Evolutionary conservation across 2,888 invertebrate genomes (phyloP).

Genomic region (Helicoverpa assulta): DNA sequence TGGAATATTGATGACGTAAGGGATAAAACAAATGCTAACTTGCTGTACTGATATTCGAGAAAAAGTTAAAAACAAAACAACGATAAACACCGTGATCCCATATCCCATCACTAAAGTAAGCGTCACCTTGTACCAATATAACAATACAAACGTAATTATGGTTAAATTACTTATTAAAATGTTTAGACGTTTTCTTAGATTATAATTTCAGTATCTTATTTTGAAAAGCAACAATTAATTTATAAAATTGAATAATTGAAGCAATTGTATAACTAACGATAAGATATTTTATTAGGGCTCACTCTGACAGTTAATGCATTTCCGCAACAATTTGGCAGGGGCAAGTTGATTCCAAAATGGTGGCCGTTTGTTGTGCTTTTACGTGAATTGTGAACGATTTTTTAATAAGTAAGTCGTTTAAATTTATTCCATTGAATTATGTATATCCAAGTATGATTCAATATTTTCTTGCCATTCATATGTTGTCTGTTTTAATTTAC

Average conservation of each 20-base stretch:
- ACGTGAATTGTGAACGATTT: constrained; percentile 76
- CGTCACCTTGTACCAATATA: constrained; percentile 74
- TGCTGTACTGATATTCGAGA: background rate
- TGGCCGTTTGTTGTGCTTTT: constrained; percentile 90
- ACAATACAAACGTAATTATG: constrained; percentile 17
- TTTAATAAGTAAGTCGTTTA: constrained; percentile 67
- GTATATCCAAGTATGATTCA: background rate
- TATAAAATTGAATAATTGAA: rapidly evolving
- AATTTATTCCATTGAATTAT: constrained; percentile 13
- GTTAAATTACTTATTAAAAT: constrained; percentile 9
- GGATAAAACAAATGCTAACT: constrained; percentile 23
- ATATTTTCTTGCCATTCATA: background rate
- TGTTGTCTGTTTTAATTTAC: constrained; percentile 13
- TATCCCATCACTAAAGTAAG: constrained; percentile 63
- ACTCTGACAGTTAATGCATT: constrained; percentile 65
- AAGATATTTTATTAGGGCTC: constrained; percentile 16
- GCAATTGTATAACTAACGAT: background rate
- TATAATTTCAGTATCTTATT: too few relatives aligned
- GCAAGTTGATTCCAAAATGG: constrained; percentile 89
- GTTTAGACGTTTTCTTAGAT: background rate
- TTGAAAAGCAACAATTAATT: constrained; percentile 1
- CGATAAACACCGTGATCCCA: constrained; percentile 40
- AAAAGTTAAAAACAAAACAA: constrained; percentile 8
- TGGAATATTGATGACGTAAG: constrained; percentile 8
- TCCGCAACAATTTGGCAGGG: constrained; percentile 76